Conservation (phyloP, 2,113 vertebrate species). For the Porphyrio hochstetteri region DNA sequence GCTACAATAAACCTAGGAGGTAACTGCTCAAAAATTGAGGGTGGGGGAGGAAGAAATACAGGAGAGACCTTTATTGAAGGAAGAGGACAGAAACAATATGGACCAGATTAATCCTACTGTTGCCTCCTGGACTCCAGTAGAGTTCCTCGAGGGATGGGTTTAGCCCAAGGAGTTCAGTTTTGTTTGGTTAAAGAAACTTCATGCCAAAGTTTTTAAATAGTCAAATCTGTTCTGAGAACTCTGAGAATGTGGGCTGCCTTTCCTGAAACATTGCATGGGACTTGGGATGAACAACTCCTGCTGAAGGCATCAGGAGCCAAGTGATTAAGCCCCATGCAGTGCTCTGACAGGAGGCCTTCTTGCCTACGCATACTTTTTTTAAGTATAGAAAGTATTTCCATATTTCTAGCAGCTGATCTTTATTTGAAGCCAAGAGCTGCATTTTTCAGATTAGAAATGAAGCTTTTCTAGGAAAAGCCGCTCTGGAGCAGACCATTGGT, state of each 20-base stretch:
- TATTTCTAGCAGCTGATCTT: conserved; percentile 65
- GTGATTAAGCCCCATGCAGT: conserved; percentile 62
- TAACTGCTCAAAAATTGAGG: not conserved
- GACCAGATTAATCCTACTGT: conserved; percentile 1
- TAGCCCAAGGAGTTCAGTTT: conserved; percentile 43
- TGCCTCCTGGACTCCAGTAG: not conserved
- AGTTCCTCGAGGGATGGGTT: not conserved
- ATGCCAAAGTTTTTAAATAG: conserved; percentile 52
- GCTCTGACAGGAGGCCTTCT: conserved; percentile 59
- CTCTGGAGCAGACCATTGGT: not conserved
- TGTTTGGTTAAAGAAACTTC: conserved; percentile 52
- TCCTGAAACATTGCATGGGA: conserved; percentile 49
- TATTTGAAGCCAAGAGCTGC: conserved; percentile 51
- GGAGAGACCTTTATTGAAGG: not conserved
- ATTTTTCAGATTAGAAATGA: conserved; percentile 36
- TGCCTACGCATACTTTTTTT: conserved; percentile 57
- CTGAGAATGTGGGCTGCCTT: conserved; percentile 49
- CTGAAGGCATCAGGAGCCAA: conserved; percentile 52
- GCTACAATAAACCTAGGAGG: not conserved
- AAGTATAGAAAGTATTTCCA: conserved; percentile 61
- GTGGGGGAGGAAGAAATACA: not conserved
- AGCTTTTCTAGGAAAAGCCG: conserved; percentile 60
- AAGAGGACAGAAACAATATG: not conserved
- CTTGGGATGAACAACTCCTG: conserved; percentile 49
- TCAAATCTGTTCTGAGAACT: conserved; percentile 52